Evolutionary conservation across 2,888 invertebrate species (phyloP), one percentile per base, ranked within the genome.

Genomic region (Buathra laborator): DNA sequence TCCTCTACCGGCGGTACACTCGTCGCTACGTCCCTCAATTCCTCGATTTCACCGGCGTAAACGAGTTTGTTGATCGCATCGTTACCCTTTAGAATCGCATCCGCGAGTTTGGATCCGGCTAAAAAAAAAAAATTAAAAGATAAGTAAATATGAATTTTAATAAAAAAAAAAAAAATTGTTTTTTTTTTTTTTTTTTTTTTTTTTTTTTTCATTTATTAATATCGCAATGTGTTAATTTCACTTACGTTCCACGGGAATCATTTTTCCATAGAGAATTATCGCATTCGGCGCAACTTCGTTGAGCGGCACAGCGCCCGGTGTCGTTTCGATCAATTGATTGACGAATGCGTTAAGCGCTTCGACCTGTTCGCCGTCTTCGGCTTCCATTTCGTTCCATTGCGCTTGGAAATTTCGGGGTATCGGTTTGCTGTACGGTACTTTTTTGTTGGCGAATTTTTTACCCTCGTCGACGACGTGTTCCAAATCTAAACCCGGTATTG

Each of bases 391-490:
- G 90, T 98, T 98, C 99, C 99, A 99, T 89, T 98, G 98, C n/a
- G 98, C 98, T 94, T 99, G 98, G 95, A 99, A 99, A 92, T 98
- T 98, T 90, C 98, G 96, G 2, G 99, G 99, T 93, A 99, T 99
- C 16, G 99, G 99, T 94, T 99, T 98, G 89, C 98, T 98, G 92
- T 98, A 99, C 7, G 99, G 99, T 77, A 98, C 98, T 93, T 97
- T 97, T 92, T 97, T 97, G 53, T 96, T 95, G 19, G 92, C 92
- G 32, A 90, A 90, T 89, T 97, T 96, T 92, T 96, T 96, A 81
- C 95, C 95, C 92, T 96, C 96, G 53, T 97, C 97, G 91, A 97
- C 96, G 51, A 95, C 95, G 62, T 94, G 94, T 92, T 98, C 97
- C 90, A 98, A 95, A 94, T 98, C 98, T 80, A 98, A 94, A 59